Evolutionary conservation across 2,797 vertebrate genomes (phyloP).

Genomic region (Dromococcyx pavoninus): DNA sequence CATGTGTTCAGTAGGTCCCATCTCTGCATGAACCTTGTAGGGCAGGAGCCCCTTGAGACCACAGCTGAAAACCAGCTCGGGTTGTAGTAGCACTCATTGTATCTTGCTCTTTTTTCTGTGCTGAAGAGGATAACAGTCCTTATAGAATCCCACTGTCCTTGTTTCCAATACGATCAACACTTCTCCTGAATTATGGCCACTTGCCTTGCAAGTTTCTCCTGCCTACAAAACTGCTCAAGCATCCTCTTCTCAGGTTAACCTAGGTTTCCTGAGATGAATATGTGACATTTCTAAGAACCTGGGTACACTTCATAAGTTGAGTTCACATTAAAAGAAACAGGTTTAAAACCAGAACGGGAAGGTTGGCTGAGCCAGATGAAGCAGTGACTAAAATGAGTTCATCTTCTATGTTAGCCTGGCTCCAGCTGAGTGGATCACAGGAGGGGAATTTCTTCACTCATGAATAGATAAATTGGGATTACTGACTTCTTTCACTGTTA

Average conservation of each 20-base stretch:
- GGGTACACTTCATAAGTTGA: neutral
- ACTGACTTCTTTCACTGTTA: neutral
- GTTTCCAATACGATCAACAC: neutral
- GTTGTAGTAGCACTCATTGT: fast-evolving
- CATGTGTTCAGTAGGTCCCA: fast-evolving
- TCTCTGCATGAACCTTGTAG: neutral
- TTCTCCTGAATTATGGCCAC: neutral
- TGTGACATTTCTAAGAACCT: neutral
- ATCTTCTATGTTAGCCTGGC: neutral
- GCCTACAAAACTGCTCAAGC: neutral
- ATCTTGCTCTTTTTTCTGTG: neutral
- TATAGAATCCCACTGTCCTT: neutral
- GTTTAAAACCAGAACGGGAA: neutral
- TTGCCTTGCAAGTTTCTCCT: neutral
- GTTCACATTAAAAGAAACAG: neutral
- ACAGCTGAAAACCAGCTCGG: neutral
- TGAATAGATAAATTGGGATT: conserved; percentile 1
- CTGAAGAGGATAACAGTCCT: neutral
- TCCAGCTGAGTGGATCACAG: neutral
- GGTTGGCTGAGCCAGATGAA: neutral
- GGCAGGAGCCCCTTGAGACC: neutral
- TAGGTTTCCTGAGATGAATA: neutral
- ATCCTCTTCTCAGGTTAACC: neutral
- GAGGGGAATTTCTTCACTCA: neutral
- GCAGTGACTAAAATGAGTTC: neutral